A percentile compares a stretch with the other conserved stretches of the same genome.
These are phyloP conservation scores for Zaprionus lachaisei DNA, from an alignment of 1,140 invertebrate genomes.

Conservation along the genomic window DNA sequence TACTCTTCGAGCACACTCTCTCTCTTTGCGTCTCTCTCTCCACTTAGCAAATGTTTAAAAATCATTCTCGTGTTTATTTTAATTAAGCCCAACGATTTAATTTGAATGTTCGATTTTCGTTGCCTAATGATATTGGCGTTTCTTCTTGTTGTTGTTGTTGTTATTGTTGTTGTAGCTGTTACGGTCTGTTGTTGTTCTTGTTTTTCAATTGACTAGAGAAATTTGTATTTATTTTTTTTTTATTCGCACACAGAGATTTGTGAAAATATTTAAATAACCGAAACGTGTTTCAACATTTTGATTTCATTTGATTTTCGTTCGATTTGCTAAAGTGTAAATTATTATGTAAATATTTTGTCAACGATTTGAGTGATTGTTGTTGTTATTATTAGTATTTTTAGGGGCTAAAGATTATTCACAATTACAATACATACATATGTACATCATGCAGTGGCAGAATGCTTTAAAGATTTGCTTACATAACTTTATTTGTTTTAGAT, in stretches of 20 bases:
- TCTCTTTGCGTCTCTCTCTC: background rate
- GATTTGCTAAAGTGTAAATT: constrained; percentile 54
- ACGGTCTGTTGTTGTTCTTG: constrained; percentile 22
- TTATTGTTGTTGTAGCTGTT: constrained; percentile 17
- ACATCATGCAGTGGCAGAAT: background rate
- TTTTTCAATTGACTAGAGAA: constrained; percentile 58
- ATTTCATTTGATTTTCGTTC: constrained; percentile 19
- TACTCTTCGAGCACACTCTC: background rate
- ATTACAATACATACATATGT: constrained; percentile 8
- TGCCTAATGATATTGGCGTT: constrained; percentile 53
- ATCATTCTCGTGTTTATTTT: constrained; percentile 76
- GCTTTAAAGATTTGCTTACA: background rate
- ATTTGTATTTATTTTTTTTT: constrained; percentile 52
- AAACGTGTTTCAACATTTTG: constrained; percentile 72
- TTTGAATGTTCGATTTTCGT: constrained; percentile 51
- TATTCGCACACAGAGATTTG: constrained; percentile 54
- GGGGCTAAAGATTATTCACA: background rate
- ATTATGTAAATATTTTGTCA: constrained; percentile 54
- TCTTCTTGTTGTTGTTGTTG: constrained; percentile 27
- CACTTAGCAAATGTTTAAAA: constrained; percentile 66
- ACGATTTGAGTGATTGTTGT: constrained; percentile 25
- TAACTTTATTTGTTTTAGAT: background rate
- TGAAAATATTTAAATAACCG: constrained; percentile 77
- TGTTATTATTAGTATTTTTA: constrained; percentile 35
- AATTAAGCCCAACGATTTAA: constrained; percentile 70